Evolutionary conservation across 1,140 invertebrate genomes (phyloP), one percentile per base, ranked within the genome.

Genomic region (Cydia splendana): DNA sequence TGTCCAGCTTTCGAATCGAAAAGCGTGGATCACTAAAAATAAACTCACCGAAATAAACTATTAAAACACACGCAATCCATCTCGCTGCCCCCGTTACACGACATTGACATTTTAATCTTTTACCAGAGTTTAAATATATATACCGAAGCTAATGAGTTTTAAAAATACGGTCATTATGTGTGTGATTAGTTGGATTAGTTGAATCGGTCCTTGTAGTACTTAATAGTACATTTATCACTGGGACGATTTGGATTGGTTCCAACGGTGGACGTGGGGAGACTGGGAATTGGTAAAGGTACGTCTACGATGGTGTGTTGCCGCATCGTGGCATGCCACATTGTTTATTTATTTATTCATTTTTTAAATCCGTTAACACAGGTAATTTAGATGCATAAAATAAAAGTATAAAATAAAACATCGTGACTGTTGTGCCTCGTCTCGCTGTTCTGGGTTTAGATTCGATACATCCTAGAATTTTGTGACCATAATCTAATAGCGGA

Each of bases 191-290:
- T 12, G 57, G 15, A 57, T 57, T 57, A 57, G 57, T 24, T 10
- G 18, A 62, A 24, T 57, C 7, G 53, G 18, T 24, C 57, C 18
- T 62, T 62, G 57, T 62, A 62, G 67, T 20, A 38, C 13, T 71
- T 42, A 71, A 71, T 71, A 34, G 13, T 71, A 71, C 67, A 71
- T 71, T 71, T 71, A 71, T 71, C 67, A 71, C 12, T 15, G 4
- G 30, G 30, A 13, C 67, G 24, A 20, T 15, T 71, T 71, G 67
- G 67, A 71, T n/a, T 42, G 67, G 28, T n/a, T 71, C 67, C 67
- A 71, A 34, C 13, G 12, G 45, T 48, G 20, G 12, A 34, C 28
- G 67, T 71, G 28, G 13, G 4, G 10, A 7, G 38, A n/a, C 28
- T 34, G 15, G 15, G 67, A 18, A 15, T 34, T 30, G 20, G 7